Conservation (phyloP, 2,888 invertebrate species). For the Archaeoteleia sp. region DNA sequence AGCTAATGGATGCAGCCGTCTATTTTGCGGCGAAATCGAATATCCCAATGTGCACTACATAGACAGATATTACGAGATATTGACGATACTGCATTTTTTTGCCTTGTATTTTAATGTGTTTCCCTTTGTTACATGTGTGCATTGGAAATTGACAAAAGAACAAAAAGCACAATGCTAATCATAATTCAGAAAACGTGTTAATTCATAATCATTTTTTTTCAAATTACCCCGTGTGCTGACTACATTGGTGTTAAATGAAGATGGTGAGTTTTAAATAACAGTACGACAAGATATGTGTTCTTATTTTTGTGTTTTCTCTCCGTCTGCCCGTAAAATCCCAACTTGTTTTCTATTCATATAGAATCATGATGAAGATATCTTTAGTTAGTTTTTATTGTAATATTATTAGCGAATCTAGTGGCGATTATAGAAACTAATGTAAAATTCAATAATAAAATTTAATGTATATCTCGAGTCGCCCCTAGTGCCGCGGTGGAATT, state of each 20-base stretch:
- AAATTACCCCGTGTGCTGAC: constrained; percentile 71
- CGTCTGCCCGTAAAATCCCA: background rate
- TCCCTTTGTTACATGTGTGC: constrained; percentile 50
- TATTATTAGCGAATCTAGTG: too few species aligned
- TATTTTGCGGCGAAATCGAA: background rate
- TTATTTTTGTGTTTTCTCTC: constrained; percentile 59
- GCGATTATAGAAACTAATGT: too few species aligned
- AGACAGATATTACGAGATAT: background rate
- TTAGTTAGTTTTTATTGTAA: too few species aligned
- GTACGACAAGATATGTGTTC: constrained; percentile 60
- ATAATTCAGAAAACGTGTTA: constrained; percentile 58
- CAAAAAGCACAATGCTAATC: constrained; percentile 31
- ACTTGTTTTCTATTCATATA: background rate
- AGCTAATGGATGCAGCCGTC: too few species aligned
- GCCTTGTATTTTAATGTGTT: constrained; percentile 24
- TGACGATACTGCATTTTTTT: background rate
- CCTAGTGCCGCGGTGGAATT: too few species aligned
- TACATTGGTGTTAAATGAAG: constrained; percentile 70
- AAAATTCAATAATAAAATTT: too few species aligned
- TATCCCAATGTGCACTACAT: background rate
- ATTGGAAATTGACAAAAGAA: constrained; percentile 39
- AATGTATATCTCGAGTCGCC: too few species aligned
- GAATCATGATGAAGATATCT: too few species aligned
- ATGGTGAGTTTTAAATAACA: constrained; percentile 72
- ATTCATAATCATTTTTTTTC: constrained; percentile 67